A percentile compares a stretch with the other conserved stretches of the same genome.
These are phyloP conservation scores for Sceloporus undulatus DNA, from an alignment of 2,113 vertebrate genomes.

Conservation along the genomic window DNA sequence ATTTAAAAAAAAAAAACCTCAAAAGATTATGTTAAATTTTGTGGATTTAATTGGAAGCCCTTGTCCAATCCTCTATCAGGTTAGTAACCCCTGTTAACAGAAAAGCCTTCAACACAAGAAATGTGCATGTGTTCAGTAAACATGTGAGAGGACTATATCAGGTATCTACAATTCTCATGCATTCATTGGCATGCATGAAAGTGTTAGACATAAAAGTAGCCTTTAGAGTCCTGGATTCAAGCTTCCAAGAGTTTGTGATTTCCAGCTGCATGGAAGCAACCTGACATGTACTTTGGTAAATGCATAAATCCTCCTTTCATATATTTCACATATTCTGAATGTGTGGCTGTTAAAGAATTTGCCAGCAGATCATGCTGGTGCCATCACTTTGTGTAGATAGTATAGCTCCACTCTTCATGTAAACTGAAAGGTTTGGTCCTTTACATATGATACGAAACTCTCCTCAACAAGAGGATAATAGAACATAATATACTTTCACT, in stretches of 20 bases:
- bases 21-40: background rate
- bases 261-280: background rate
- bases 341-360: background rate
- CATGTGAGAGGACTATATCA: background rate
- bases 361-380: background rate
- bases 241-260: background rate
- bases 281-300: background rate
- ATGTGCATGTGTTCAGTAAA: background rate
- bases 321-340: background rate
- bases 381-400: background rate
- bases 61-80: background rate
- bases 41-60: background rate
- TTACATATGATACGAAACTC: background rate
- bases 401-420: background rate
- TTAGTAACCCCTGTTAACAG: background rate
- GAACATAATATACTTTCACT: background rate
- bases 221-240: no score
- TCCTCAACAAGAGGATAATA: background rate
- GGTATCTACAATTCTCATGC: background rate
- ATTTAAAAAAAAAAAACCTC: no score
- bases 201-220: no score
- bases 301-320: background rate
- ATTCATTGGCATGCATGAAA: background rate
- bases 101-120: background rate
- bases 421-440: background rate